Base-by-base conservation (phyloP, 2,113 vertebrate species). In the Burhinus bistriatus region DNA sequence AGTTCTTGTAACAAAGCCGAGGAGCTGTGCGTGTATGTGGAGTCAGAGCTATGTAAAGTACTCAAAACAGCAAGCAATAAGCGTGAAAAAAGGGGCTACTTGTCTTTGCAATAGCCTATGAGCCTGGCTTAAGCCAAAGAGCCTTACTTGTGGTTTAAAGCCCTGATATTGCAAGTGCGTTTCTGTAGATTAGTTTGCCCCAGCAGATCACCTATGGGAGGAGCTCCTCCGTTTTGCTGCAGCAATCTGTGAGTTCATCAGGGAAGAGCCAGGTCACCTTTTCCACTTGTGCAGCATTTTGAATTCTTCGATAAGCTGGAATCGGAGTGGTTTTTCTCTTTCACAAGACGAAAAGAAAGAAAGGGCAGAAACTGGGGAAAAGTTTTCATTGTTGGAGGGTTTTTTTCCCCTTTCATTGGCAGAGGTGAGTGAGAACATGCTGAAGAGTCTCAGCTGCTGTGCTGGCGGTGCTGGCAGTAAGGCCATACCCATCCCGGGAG, bases 331-430 rank as follows among this genome's bases (percentile, higher is more conserved):
- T 9, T 30, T 83, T 93, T 77, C 54, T 87, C 30, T 58, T 76
- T 73, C 45, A 19, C 0, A 4, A 36, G 23, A 44, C 0, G 2
- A 54, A 40, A 66, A 61, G 59, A 30, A 92, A 52, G 59, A 34
- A 47, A 30, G 30, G 23, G 11, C 17, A 42, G 38, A 49, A 85
- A 55, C 32, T 42, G 32, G 17, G 65, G 40, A 21, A 20, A 45
- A 27, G 45, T 25, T 25, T 45, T n/a, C 3, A 0, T 23, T 3
- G 1, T 2, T 61, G 45, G 18, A 0, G 5, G 8, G 12, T 9
- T 29, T 83, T 84, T 25, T 17, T 12, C 49, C 54, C 18, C 44
- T 79, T 76, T 68, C 16, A 0, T 11, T 88, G 61, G 51, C 59
- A 79, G 34, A 66, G 15, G 15, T 81, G 11, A 65, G n/a, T 40